Conservation (phyloP, 2,797 vertebrate species). For the Denticeps clupeoides region DNA sequence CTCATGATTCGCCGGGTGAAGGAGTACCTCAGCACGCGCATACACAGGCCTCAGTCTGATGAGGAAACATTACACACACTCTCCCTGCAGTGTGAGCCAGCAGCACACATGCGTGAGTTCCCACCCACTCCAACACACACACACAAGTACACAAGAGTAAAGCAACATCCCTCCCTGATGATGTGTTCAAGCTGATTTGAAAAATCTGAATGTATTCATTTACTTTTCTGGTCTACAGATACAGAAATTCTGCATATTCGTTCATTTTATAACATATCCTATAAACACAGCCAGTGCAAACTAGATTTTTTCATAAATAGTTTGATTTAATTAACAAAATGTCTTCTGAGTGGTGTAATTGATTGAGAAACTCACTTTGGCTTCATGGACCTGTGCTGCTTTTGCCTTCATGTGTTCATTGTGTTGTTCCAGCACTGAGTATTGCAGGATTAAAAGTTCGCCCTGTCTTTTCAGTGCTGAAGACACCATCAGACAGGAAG, state of each 20-base stretch:
- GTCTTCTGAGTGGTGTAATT: too few species aligned
- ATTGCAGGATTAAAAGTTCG: too few species aligned
- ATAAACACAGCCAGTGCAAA: too few species aligned
- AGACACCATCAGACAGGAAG: conserved; percentile 74
- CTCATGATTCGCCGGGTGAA: conserved; percentile 95
- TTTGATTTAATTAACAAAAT: too few species aligned
- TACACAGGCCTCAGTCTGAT: conserved; percentile 69
- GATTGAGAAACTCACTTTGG: too few species aligned
- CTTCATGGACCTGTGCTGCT: too few species aligned
- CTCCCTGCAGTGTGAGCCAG: conserved; percentile 87
- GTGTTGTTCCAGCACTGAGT: too few species aligned
- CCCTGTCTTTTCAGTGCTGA: conserved; percentile 63
- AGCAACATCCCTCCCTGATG: neutral
- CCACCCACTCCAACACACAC: conserved; percentile 1
- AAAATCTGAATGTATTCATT: too few species aligned
- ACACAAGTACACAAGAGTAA: neutral
- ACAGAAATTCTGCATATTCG: neutral
- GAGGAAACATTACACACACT: conserved; percentile 87
- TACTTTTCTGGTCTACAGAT: conserved; percentile 4
- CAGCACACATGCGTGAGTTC: conserved; percentile 86
- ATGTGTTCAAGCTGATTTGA: too few species aligned
- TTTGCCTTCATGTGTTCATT: too few species aligned
- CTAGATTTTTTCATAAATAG: too few species aligned
- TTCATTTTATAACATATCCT: neutral
- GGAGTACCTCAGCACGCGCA: conserved; percentile 85